phyloP scores from a whole-genome alignment of 2,113 vertebrate genomes.

The Xenopus tropicalis region DNA sequence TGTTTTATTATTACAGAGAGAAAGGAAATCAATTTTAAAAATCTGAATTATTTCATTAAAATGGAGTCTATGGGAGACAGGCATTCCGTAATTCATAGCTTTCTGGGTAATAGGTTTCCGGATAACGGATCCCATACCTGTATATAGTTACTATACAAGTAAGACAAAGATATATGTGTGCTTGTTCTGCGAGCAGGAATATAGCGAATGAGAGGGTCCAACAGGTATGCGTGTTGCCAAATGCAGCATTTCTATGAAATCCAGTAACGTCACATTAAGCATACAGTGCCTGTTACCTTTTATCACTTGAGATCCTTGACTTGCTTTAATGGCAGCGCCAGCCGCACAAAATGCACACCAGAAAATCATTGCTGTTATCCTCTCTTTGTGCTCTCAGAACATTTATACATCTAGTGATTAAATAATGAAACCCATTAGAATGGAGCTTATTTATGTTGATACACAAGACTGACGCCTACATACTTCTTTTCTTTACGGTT shows the following conservation, averaged over 20 bases:
- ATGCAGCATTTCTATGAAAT: neutral
- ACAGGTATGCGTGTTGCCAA: no score
- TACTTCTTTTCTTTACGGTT: slow-evolving; percentile 20
- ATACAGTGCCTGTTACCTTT: neutral
- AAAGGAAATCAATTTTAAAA: no score
- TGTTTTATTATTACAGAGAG: no score
- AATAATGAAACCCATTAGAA: neutral
- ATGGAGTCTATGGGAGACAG: no score
- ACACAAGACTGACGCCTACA: slow-evolving; percentile 17
- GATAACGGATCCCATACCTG: no score
- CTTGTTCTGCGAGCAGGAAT: no score
- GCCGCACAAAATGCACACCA: neutral
- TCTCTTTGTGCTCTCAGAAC: neutral
- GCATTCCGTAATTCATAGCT: no score
- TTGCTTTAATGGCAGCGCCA: neutral
- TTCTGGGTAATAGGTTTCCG: no score
- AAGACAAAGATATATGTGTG: no score
- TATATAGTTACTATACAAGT: no score
- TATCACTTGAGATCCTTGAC: neutral
- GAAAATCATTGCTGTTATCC: neutral
- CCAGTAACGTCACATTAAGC: neutral
- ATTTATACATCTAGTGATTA: slow-evolving; percentile 1
- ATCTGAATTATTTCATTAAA: no score
- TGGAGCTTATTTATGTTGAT: slow-evolving; percentile 27
- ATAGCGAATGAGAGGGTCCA: no score